A percentile compares a stretch with the other conserved stretches of the same genome.
These are phyloP conservation scores for Atherinosoma microstoma DNA, from an alignment of 2,797 vertebrate genomes.

Conservation along the genomic window DNA sequence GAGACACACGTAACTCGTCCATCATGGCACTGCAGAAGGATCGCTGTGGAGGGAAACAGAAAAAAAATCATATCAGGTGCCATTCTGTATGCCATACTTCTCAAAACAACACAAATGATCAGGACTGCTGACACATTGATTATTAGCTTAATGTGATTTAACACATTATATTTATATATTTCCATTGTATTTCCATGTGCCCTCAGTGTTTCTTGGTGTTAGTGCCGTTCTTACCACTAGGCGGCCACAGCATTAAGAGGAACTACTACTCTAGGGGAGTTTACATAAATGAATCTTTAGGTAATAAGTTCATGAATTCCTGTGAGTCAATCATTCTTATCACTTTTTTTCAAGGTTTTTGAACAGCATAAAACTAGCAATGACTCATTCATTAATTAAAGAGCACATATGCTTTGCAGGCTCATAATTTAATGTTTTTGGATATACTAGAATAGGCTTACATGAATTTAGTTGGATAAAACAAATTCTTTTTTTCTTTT, in stretches of 20 bases:
- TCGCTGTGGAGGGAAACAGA: conserved; percentile 81
- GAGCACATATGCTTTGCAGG: background rate
- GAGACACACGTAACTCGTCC: conserved; percentile 95
- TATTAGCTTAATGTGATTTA: background rate
- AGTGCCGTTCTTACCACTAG: background rate
- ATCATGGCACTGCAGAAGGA: conserved; percentile 99
- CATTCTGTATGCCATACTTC: background rate
- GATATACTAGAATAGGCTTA: background rate
- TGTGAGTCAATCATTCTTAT: conserved; percentile 1
- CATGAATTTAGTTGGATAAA: background rate
- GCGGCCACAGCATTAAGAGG: background rate
- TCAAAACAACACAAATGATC: background rate
- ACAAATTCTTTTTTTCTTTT: background rate
- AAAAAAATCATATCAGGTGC: background rate
- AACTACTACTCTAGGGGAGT: background rate
- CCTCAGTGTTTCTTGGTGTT: background rate
- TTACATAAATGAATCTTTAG: background rate
- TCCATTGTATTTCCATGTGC: background rate
- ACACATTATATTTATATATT: background rate
- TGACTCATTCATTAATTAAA: background rate
- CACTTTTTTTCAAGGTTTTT: background rate
- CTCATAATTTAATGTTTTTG: background rate
- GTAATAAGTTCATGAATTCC: background rate
- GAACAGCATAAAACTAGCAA: background rate
- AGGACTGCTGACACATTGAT: background rate